These are phyloP conservation scores for Dinoponera quadriceps DNA, from an alignment of 1,140 invertebrate species.

Conservation along the genomic window DNA sequence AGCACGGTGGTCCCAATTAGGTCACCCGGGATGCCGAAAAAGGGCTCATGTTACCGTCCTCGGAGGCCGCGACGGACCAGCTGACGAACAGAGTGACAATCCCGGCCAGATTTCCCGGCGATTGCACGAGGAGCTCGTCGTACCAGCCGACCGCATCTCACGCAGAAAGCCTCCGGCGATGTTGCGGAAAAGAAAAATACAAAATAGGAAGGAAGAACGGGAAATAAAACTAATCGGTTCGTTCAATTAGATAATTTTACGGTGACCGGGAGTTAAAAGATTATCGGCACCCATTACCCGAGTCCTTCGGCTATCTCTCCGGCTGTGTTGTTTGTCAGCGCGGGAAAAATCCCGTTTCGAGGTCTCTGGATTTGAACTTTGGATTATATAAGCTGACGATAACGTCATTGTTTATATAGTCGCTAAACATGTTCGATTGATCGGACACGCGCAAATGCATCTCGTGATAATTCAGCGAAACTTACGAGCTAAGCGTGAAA, in stretches of 20 bases:
- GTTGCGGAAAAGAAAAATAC: neutral
- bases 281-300: constrained; percentile 52
- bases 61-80: constrained; percentile 58
- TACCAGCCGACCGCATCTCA: neutral
- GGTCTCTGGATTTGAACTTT: neutral
- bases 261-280: neutral
- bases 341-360: constrained; percentile 74
- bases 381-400: neutral
- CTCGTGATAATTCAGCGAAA: neutral
- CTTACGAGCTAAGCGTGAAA: neutral
- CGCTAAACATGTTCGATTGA: too few species aligned
- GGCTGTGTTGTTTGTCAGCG: constrained; percentile 64
- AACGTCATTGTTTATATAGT: neutral
- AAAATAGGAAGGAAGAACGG: too few species aligned
- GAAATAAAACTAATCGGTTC: too few species aligned
- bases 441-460: too few species aligned
- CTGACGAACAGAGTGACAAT: constrained; percentile 47
- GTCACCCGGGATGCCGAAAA: constrained; percentile 73
- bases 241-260: constrained; percentile 26
- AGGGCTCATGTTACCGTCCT: constrained; percentile 73
- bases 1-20: constrained; percentile 80
- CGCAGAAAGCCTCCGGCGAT: neutral
- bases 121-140: neutral
- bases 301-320: constrained; percentile 62
- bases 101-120: constrained; percentile 43